These are phyloP conservation scores for Melitaea athalia DNA, from an alignment of 2,888 invertebrate species.

Conservation along the genomic window DNA sequence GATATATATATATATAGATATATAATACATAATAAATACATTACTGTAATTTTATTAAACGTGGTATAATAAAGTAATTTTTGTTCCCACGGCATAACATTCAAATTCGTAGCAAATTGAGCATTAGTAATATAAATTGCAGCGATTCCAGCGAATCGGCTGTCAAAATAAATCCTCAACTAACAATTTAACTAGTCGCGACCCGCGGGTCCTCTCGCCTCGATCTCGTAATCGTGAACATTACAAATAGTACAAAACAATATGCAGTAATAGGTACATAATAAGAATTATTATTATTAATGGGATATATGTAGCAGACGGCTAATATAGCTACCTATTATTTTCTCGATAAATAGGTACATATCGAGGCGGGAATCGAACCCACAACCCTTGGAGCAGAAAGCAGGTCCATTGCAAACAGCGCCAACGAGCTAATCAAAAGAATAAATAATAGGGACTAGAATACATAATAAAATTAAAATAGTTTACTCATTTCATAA, in stretches of 20 bases:
- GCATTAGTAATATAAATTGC: constrained; percentile 13
- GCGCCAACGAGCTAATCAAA: no score
- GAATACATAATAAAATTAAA: no score
- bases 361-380: no score
- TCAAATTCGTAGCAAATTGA: constrained; percentile 13
- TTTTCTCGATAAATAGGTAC: no score
- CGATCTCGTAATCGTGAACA: background rate
- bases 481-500: no score
- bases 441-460: no score
- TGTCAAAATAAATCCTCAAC: constrained; percentile 18
- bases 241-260: background rate
- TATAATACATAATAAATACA: no score
- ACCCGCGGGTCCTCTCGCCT: background rate
- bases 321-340: no score
- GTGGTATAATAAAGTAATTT: constrained; percentile 5
- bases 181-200: constrained; percentile 1
- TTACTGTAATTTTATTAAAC: background rate
- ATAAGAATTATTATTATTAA: background rate
- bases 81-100: constrained; percentile 14
- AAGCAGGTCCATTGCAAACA: no score
- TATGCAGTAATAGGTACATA: background rate
- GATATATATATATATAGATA: no score
- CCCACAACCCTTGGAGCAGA: no score
- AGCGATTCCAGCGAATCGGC: constrained; percentile 3
- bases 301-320: no score